These are phyloP conservation scores for Cetonia aurata DNA, from an alignment of 2,888 invertebrate genomes.

Conservation along the genomic window DNA sequence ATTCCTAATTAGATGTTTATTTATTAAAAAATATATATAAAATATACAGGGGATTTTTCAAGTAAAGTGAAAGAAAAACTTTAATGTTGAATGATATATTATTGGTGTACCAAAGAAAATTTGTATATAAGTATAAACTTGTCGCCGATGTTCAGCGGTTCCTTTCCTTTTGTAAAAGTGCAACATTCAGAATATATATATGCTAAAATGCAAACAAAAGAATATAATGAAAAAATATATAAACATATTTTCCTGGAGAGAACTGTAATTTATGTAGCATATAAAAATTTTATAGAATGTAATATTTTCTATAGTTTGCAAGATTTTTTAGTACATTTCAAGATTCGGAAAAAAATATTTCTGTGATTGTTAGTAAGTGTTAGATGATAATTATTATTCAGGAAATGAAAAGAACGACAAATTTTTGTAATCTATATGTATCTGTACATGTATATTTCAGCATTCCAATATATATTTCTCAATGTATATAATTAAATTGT, in stretches of 20 bases:
- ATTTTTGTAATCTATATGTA: slow-evolving; percentile 60
- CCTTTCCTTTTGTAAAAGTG: slow-evolving; percentile 42
- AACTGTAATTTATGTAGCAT: slow-evolving; percentile 44
- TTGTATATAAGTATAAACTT: slow-evolving; percentile 55
- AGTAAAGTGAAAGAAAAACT: slow-evolving; percentile 36
- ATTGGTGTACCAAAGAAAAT: slow-evolving; percentile 63
- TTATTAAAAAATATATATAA: slow-evolving; percentile 50
- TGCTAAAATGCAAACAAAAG: slow-evolving; percentile 37
- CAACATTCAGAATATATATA: slow-evolving; percentile 35
- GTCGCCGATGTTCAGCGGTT: slow-evolving; percentile 48
- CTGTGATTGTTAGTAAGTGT: slow-evolving; percentile 66
- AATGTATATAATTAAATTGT: slow-evolving; percentile 63
- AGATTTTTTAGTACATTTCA: slow-evolving; percentile 43
- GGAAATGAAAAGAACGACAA: slow-evolving; percentile 47
- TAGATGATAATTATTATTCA: slow-evolving; percentile 46
- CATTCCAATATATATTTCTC: slow-evolving; percentile 64
- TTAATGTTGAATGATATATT: slow-evolving; percentile 39
- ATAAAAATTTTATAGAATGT: slow-evolving; percentile 44
- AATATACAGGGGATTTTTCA: slow-evolving; percentile 47
- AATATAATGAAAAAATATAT: slow-evolving; percentile 38
- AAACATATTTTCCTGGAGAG: slow-evolving; percentile 43
- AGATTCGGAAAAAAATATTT: slow-evolving; percentile 52
- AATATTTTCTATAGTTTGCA: slow-evolving; percentile 48
- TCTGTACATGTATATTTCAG: slow-evolving; percentile 62
- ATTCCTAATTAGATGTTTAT: slow-evolving; percentile 59